A percentile compares a stretch with the other conserved stretches of the same genome.
Conservation (phyloP, 37 sponge, comb jelly and placozoan species). For the Chondrosia reniformis region DNA sequence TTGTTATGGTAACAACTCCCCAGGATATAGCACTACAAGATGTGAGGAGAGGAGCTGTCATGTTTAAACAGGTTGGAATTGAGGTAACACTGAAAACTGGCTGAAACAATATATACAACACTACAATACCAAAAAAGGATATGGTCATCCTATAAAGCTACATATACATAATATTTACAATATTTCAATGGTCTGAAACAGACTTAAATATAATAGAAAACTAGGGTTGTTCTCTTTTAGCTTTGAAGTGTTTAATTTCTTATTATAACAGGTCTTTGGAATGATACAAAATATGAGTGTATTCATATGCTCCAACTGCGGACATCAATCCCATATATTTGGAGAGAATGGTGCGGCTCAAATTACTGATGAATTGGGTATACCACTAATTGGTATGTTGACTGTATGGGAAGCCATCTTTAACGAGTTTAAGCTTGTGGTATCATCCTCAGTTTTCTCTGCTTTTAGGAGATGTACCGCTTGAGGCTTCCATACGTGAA, state of each 20-base stretch:
- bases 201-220: no score
- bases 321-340: slow-evolving; percentile 69
- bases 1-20: slow-evolving; percentile 87
- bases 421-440: neutral
- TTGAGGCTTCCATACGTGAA: slow-evolving; percentile 53
- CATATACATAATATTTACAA: no score
- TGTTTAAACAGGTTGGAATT: slow-evolving; percentile 85
- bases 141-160: no score
- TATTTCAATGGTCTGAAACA: no score
- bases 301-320: slow-evolving; percentile 84
- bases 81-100: no score
- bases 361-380: slow-evolving; percentile 52
- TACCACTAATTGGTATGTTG: slow-evolving; percentile 57
- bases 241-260: no score
- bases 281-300: slow-evolving; percentile 92
- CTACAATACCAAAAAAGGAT: no score
- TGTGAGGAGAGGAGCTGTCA: slow-evolving; percentile 87
- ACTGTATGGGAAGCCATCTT: no score
- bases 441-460: neutral
- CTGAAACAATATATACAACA: no score
- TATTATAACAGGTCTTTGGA: slow-evolving; percentile 90
- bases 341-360: slow-evolving; percentile 68
- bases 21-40: slow-evolving; percentile 92
- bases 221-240: no score
- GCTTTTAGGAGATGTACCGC: slow-evolving; percentile 69